phyloP scores from a whole-genome alignment of 2,888 invertebrate species.

The Drosophila tripunctata region DNA sequence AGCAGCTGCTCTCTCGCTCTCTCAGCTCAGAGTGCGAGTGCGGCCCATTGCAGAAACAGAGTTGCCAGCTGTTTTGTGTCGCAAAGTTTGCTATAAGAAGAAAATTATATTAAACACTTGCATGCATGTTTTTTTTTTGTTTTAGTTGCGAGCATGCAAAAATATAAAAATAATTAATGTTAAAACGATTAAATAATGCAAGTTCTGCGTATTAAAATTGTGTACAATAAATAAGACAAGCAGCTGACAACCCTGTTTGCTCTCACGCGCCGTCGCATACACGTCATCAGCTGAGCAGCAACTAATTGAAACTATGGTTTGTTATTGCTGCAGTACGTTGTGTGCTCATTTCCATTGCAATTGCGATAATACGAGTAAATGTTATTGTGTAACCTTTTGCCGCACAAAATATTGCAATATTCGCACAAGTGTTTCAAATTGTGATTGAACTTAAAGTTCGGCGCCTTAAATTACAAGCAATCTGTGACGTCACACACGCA shows the following conservation, averaged over 20 bases:
- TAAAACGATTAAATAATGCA: background rate
- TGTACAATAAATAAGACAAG: background rate
- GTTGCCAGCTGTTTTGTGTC: constrained; percentile 35
- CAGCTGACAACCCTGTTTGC: constrained; percentile 54
- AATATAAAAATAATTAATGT: background rate
- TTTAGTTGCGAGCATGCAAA: background rate
- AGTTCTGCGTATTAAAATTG: too few species aligned
- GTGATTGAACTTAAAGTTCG: constrained; percentile 25
- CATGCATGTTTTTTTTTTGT: too few species aligned
- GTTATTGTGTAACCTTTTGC: constrained; percentile 22
- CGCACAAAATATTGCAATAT: constrained; percentile 32
- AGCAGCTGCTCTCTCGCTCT: too few species aligned
- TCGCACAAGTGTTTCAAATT: constrained; percentile 58
- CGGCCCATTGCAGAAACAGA: constrained; percentile 14
- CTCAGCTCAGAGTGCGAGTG: constrained; percentile 17
- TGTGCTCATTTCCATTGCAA: constrained; percentile 38
- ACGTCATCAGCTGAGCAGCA: constrained; percentile 72
- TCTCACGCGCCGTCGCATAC: constrained; percentile 62
- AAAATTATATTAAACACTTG: too few species aligned
- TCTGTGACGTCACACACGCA: constrained; percentile 37
- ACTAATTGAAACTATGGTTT: constrained; percentile 30
- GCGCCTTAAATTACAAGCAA: constrained; percentile 37
- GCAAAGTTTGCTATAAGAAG: background rate
- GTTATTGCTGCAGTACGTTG: constrained; percentile 47
- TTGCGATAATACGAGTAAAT: constrained; percentile 14